These are phyloP conservation scores for Cerastoderma edule DNA, from an alignment of 2,888 invertebrate genomes.

Conservation along the genomic window DNA sequence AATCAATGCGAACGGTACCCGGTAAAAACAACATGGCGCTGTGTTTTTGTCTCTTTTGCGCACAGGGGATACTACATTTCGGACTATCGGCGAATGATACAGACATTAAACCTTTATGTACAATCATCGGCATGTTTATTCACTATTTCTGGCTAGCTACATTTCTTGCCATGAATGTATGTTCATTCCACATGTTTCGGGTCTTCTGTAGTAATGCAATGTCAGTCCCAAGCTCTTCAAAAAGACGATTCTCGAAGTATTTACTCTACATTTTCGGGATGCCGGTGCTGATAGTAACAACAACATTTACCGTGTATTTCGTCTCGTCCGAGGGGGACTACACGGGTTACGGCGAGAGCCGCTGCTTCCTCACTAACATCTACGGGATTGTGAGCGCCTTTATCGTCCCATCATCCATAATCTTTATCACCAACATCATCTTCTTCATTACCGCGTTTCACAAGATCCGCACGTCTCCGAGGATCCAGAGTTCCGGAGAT, in stretches of 20 bases:
- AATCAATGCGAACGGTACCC: slow-evolving; percentile 55
- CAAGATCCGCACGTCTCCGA: slow-evolving; percentile 48
- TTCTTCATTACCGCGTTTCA: slow-evolving; percentile 61
- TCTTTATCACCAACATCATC: slow-evolving; percentile 60
- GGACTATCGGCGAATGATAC: slow-evolving; percentile 35
- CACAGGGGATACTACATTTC: slow-evolving; percentile 58
- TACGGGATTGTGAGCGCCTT: slow-evolving; percentile 55
- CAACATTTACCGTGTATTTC: slow-evolving; percentile 30
- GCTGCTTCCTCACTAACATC: slow-evolving; percentile 47
- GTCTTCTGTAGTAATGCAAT: slow-evolving; percentile 46
- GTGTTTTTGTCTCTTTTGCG: slow-evolving; percentile 53
- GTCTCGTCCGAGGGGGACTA: slow-evolving; percentile 27
- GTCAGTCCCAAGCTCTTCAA: background rate
- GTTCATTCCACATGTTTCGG: slow-evolving; percentile 63
- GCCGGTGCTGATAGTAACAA: slow-evolving; percentile 32
- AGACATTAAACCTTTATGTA: slow-evolving; percentile 26
- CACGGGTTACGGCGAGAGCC: slow-evolving; percentile 55
- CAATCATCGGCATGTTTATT: slow-evolving; percentile 46
- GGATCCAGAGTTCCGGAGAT: slow-evolving; percentile 37
- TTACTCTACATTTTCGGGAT: slow-evolving; percentile 34
- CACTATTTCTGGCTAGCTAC: slow-evolving; percentile 67
- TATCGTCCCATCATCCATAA: slow-evolving; percentile 56
- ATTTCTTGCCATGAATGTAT: slow-evolving; percentile 63
- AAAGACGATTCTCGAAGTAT: slow-evolving; percentile 19
- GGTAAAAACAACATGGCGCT: slow-evolving; percentile 67